Evolutionary conservation across 2,888 invertebrate species (phyloP).

Genomic region (Meliscaeva auricollis): DNA sequence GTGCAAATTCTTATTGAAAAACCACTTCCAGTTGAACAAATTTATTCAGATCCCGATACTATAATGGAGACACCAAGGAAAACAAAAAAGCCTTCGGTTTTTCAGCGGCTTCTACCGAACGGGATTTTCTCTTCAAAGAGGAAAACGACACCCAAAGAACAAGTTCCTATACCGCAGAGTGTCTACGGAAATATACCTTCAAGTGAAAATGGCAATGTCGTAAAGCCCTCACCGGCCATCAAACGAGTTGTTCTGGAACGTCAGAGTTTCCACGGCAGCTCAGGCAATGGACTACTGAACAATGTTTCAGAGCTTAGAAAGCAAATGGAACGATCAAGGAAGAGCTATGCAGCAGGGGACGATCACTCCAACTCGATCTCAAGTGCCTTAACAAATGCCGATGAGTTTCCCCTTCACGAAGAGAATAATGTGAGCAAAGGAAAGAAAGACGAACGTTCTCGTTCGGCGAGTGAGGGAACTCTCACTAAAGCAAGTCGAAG

Average conservation of each 20-base stretch:
- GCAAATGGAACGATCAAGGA: conserved; percentile 78
- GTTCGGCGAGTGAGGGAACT: conserved; percentile 59
- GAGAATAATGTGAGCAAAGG: conserved; percentile 12
- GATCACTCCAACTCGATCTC: conserved; percentile 80
- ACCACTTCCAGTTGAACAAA: conserved; percentile 44
- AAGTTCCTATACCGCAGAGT: conserved; percentile 78
- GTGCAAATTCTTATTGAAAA: conserved; percentile 76
- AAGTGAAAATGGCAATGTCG: conserved; percentile 73
- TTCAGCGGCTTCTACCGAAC: conserved; percentile 82
- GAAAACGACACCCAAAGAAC: conserved; percentile 82
- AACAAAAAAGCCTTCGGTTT: conserved; percentile 81
- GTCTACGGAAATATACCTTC: conserved; percentile 77
- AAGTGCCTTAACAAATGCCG: conserved; percentile 80
- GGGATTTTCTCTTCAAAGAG: conserved; percentile 82
- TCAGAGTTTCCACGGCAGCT: conserved; percentile 79
- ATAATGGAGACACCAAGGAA: conserved; percentile 78
- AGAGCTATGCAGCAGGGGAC: conserved; percentile 79
- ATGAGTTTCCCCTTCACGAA: conserved; percentile 74
- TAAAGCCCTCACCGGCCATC: conserved; percentile 77
- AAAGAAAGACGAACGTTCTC: conserved; percentile 58
- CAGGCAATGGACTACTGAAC: conserved; percentile 75
- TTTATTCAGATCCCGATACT: conserved; percentile 59
- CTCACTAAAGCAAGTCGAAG: conserved; percentile 63
- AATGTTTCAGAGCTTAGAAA: conserved; percentile 78
- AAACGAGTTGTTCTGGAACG: conserved; percentile 82